Evolutionary conservation across 2,797 vertebrate species (phyloP).

Genomic region (Microctenopoma stevenorrisi): DNA sequence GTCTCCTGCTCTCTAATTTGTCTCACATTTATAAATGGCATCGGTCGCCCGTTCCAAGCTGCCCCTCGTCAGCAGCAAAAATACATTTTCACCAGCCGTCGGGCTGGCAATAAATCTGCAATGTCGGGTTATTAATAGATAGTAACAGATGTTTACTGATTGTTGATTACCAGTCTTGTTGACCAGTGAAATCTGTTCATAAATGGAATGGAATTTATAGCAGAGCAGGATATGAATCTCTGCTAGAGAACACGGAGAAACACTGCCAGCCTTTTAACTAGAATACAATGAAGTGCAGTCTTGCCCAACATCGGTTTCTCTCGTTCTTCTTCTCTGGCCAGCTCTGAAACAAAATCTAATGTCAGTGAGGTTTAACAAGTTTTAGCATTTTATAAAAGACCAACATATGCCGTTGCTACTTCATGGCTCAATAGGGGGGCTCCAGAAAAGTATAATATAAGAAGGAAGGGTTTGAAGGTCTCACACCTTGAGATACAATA

Average conservation of each 20-base stretch:
- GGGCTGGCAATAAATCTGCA: conserved; percentile 81
- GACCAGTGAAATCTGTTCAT: conserved; percentile 89
- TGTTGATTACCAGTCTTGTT: conserved; percentile 87
- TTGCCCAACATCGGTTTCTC: conserved; percentile 4
- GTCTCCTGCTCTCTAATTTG: conserved; percentile 87
- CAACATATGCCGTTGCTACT: too few relatives aligned
- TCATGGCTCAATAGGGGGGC: too few relatives aligned
- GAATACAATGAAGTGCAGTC: conserved; percentile 23
- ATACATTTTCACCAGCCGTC: conserved; percentile 82
- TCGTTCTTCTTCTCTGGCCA: background rate
- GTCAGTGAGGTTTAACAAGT: background rate
- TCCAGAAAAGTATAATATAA: too few relatives aligned
- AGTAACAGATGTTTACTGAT: conserved; percentile 90
- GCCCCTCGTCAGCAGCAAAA: conserved; percentile 82
- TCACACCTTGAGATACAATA: conserved; percentile 15
- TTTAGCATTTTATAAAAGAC: background rate
- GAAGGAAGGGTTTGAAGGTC: background rate
- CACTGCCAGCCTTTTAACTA: conserved; percentile 55
- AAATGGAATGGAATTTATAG: conserved; percentile 85
- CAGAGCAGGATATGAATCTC: conserved; percentile 60
- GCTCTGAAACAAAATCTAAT: conserved; percentile 1
- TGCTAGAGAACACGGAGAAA: conserved; percentile 56
- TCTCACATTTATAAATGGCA: conserved; percentile 87
- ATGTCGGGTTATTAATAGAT: conserved; percentile 85
- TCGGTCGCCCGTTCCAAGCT: conserved; percentile 80